Percentiles rank a stretch among this genome's conserved stretches.
These are phyloP conservation scores for Akabosia matsudoensis DNA, from an alignment of 1,140 invertebrate genomes.

Conservation along the genomic window DNA sequence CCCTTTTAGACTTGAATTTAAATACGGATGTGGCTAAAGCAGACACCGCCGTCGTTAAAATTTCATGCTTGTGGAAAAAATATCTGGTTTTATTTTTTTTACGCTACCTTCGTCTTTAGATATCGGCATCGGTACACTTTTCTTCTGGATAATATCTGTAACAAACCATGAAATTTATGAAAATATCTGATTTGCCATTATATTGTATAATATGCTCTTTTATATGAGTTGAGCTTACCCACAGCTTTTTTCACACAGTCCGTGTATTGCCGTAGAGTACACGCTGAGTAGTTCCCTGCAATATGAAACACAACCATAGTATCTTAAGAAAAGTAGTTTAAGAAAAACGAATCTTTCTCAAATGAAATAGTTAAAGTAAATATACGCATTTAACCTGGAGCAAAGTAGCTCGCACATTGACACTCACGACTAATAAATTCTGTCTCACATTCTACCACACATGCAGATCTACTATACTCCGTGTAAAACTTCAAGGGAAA, in stretches of 20 bases:
- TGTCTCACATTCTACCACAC: conserved; percentile 45
- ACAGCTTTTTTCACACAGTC: conserved; percentile 41
- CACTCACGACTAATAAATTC: conserved; percentile 43
- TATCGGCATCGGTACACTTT: conserved; percentile 18
- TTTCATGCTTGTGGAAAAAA: neutral
- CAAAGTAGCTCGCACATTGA: conserved; percentile 44
- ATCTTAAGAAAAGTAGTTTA: neutral
- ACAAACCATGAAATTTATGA: no score
- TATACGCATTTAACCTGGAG: no score
- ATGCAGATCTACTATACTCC: conserved; percentile 25
- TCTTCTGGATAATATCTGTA: conserved; percentile 37
- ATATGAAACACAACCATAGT: neutral
- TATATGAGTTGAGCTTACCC: conserved; percentile 37
- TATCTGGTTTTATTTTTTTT: neutral
- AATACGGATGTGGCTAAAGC: conserved; percentile 27
- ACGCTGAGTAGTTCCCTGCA: conserved; percentile 40
- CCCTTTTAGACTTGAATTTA: conserved; percentile 37
- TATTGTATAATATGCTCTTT: no score
- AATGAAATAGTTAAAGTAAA: neutral
- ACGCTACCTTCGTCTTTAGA: neutral
- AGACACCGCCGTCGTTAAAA: neutral
- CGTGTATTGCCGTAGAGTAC: conserved; percentile 25
- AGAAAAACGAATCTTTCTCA: no score
- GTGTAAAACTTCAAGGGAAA: conserved; percentile 27
- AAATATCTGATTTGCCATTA: no score